Evolutionary conservation across 2,797 vertebrate species (phyloP).

Genomic region (Muraenolepis orangiensis): DNA sequence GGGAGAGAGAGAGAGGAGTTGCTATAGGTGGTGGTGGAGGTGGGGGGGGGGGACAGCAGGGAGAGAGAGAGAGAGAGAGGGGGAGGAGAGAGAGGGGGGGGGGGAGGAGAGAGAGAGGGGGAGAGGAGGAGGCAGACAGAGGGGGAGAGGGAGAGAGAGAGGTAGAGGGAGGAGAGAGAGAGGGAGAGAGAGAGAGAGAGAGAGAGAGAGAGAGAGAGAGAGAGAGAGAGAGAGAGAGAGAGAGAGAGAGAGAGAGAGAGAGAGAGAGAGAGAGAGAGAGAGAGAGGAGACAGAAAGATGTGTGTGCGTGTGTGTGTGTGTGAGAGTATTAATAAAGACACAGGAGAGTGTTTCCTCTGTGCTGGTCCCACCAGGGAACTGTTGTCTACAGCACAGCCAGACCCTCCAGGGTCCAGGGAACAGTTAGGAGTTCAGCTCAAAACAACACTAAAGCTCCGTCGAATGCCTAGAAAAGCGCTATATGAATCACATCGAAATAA

Average conservation of each 20-base stretch:
- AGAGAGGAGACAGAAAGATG: not conserved
- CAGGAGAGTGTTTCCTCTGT: too few relatives aligned
- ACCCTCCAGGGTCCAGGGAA: too few relatives aligned
- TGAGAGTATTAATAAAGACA: too few relatives aligned
- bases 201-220: not conserved
- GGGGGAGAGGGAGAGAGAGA: conserved; percentile 10
- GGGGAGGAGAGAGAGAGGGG: conserved; percentile 13
- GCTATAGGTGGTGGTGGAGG: too few relatives aligned
- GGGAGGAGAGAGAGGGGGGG: not conserved
- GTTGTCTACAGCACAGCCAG: too few relatives aligned
- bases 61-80: conserved; percentile 5
- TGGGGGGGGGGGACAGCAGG: conserved; percentile 11
- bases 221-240: conserved; percentile 12
- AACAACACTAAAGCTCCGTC: too few relatives aligned
- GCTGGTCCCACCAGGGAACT: too few relatives aligned
- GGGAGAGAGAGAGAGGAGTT: conserved; percentile 14
- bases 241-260: conserved; percentile 6
- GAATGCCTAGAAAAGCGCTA: too few relatives aligned
- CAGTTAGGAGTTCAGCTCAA: too few relatives aligned
- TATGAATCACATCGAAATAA: too few relatives aligned
- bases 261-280: not conserved
- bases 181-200: not conserved
- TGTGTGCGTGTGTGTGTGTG: too few relatives aligned
- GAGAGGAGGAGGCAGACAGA: conserved; percentile 1
- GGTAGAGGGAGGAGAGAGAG: conserved; percentile 4